Conservation (phyloP, 2,113 vertebrate species). For the Eupsittula cactorum region DNA sequence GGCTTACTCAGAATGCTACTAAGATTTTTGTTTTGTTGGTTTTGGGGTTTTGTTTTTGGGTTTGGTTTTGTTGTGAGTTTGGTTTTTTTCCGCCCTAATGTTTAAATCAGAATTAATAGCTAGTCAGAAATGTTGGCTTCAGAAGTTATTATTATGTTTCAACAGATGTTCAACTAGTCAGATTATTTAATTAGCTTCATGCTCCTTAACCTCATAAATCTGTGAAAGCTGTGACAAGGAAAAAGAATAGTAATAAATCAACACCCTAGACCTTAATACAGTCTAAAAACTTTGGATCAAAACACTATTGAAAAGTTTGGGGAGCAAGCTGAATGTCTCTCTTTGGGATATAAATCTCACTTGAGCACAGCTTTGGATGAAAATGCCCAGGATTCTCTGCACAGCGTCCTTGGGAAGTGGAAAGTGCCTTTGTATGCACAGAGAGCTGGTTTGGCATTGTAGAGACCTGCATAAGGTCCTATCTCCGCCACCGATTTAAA, state of each 20-base stretch:
- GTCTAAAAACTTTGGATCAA: neutral
- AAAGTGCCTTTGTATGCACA: neutral
- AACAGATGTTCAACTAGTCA: slow-evolving; percentile 57
- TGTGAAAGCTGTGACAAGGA: slow-evolving; percentile 25
- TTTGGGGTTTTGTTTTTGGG: neutral
- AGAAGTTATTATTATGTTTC: slow-evolving; percentile 37
- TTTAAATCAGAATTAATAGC: slow-evolving; percentile 54
- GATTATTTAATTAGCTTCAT: slow-evolving; percentile 58
- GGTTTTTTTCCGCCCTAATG: neutral
- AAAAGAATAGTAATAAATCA: slow-evolving; percentile 44
- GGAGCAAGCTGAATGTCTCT: neutral
- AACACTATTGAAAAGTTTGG: neutral
- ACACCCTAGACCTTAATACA: neutral
- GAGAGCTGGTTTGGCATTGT: neutral
- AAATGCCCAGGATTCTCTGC: neutral
- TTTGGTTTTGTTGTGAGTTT: neutral
- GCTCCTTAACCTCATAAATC: slow-evolving; percentile 55
- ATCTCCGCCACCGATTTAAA: neutral
- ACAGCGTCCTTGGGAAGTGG: neutral
- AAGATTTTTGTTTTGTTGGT: neutral
- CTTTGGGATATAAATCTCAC: neutral
- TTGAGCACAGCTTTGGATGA: neutral
- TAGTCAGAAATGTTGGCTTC: neutral
- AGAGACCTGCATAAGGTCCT: neutral
- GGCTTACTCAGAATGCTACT: neutral